Conservation (phyloP, 2,113 vertebrate genomes). For the Pluvianellus socialis region DNA sequence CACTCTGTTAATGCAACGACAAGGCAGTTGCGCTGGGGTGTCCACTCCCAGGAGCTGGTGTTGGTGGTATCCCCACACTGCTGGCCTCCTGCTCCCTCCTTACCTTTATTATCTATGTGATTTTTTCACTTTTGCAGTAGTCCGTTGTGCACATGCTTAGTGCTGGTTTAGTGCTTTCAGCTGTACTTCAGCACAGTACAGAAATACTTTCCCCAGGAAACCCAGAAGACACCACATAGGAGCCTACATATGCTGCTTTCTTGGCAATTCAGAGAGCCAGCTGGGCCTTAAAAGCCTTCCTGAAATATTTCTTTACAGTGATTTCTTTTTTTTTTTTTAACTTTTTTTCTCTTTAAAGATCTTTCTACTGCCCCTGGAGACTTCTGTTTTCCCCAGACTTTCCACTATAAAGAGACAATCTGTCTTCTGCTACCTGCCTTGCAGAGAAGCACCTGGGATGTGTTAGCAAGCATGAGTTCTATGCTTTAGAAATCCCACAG, state of each 20-base stretch:
- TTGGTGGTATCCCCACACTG: neutral
- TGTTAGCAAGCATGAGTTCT: neutral
- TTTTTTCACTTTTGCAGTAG: neutral
- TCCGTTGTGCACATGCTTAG: neutral
- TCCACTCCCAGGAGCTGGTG: neutral
- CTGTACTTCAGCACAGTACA: neutral
- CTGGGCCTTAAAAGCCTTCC: neutral
- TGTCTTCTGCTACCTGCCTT: neutral
- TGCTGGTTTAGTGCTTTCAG: neutral
- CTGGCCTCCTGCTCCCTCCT: neutral
- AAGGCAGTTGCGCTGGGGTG: accelerated
- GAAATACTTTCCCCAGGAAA: neutral
- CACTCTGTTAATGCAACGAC: accelerated
- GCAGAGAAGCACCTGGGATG: neutral
- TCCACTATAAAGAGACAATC: neutral
- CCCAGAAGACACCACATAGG: neutral
- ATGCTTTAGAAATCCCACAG: neutral
- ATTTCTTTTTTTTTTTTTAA: neutral
- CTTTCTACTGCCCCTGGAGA: neutral
- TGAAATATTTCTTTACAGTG: neutral
- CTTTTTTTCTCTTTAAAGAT: neutral
- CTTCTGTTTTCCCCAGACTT: neutral
- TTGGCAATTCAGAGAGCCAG: neutral
- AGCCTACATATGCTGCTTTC: neutral
- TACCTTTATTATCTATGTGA: neutral